A percentile compares a stretch with the other conserved stretches of the same genome.
Evolutionary conservation across 2,797 vertebrate species (phyloP).

Genomic region (Merluccius polli): DNA sequence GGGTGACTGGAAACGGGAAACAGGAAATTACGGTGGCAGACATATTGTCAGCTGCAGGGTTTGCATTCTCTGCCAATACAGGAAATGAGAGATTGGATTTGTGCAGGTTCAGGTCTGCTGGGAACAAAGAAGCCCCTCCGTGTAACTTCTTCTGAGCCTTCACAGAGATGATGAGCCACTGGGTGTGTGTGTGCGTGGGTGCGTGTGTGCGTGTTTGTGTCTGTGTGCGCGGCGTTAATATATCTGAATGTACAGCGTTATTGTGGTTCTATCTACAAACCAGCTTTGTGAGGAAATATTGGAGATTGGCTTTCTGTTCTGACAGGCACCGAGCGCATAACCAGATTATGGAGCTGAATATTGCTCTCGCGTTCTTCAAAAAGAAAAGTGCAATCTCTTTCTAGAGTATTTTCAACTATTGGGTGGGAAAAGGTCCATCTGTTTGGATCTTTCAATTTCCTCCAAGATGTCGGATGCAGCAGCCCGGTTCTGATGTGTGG

Average conservation of each 20-base stretch:
- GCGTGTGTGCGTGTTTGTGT: too few species aligned
- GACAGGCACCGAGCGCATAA: constrained; percentile 6
- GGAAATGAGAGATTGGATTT: constrained; percentile 8
- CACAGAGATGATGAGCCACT: not conserved
- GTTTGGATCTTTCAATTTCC: not conserved
- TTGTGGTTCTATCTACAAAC: not conserved
- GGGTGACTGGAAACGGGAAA: not conserved
- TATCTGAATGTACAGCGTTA: not conserved
- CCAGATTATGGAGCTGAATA: constrained; percentile 12
- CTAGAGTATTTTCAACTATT: not conserved
- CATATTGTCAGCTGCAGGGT: constrained; percentile 1
- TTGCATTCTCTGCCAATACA: constrained; percentile 12
- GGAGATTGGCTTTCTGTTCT: constrained; percentile 1
- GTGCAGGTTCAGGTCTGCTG: not conserved
- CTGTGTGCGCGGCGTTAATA: not conserved
- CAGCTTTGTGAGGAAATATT: not conserved
- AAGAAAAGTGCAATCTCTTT: not conserved
- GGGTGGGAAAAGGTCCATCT: not conserved
- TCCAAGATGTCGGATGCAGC: not conserved
- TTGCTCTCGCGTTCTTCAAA: constrained; percentile 1
- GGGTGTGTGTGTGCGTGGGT: not conserved
- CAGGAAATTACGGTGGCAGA: constrained; percentile 4
- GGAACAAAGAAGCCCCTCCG: not conserved
- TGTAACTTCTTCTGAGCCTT: not conserved
- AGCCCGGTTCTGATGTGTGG: not conserved